Conservation (phyloP, 2,797 vertebrate genomes). For the Cichlasoma orientale region DNA sequence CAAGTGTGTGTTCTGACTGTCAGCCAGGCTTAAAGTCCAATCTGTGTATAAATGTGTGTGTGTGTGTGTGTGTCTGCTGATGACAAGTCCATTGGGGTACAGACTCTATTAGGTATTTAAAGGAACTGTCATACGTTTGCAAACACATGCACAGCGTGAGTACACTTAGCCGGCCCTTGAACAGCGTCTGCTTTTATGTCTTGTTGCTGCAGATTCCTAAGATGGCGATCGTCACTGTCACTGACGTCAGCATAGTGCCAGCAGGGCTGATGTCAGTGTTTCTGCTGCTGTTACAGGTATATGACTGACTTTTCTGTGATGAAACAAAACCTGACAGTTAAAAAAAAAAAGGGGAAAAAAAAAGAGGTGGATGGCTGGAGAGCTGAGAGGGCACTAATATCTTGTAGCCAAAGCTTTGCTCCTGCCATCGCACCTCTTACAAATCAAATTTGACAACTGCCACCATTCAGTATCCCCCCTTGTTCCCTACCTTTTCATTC, state of each 20-base stretch:
- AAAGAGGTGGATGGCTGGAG: slow-evolving; percentile 9
- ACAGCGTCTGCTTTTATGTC: slow-evolving; percentile 22
- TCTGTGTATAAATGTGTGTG: slow-evolving; percentile 4
- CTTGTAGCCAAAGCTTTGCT: slow-evolving; percentile 50
- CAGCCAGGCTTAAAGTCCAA: slow-evolving; percentile 42
- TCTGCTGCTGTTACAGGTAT: slow-evolving; percentile 46
- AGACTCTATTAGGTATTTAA: slow-evolving; percentile 39
- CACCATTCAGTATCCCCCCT: slow-evolving; percentile 12
- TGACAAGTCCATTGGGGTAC: slow-evolving; percentile 21
- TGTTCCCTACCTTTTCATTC: slow-evolving; percentile 12
- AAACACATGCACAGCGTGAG: slow-evolving; percentile 21
- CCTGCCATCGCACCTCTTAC: slow-evolving; percentile 25
- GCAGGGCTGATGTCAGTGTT: slow-evolving; percentile 42
- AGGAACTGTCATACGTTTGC: slow-evolving; percentile 31
- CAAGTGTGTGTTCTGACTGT: slow-evolving; percentile 41
- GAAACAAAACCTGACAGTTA: slow-evolving; percentile 51
- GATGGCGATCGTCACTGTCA: slow-evolving; percentile 51
- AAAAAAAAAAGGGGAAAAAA: background rate
- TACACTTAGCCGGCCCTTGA: slow-evolving; percentile 19
- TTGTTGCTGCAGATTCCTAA: slow-evolving; percentile 37
- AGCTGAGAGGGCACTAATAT: slow-evolving; percentile 33
- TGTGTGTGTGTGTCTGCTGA: slow-evolving; percentile 29
- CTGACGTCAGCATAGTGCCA: slow-evolving; percentile 41
- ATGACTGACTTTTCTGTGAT: slow-evolving; percentile 41
- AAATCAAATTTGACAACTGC: slow-evolving; percentile 34